Percentiles rank a stretch among this genome's conserved stretches.
Conservation (phyloP, 1,140 invertebrate species). For the Cryptotermes secundus region DNA sequence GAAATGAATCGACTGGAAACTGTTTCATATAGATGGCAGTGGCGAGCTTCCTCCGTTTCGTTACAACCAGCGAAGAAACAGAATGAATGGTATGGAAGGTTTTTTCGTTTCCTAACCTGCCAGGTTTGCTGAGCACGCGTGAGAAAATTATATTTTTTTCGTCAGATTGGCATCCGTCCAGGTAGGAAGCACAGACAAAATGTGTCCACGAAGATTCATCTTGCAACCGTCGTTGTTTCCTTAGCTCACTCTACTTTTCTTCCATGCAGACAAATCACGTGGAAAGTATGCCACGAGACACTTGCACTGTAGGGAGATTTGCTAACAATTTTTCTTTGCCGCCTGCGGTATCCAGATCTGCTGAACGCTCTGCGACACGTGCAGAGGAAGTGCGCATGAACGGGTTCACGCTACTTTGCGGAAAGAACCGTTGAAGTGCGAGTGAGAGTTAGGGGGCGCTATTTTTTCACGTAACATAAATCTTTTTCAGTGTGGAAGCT, state of each 20-base stretch:
- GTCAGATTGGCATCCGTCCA: background rate
- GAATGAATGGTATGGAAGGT: background rate
- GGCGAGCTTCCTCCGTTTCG: background rate
- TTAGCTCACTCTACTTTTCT: background rate
- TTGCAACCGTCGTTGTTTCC: background rate
- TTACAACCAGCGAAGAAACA: background rate
- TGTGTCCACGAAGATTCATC: background rate
- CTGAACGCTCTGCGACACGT: background rate
- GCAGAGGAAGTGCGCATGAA: background rate
- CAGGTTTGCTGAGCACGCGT: background rate
- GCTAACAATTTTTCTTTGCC: constrained; percentile 5
- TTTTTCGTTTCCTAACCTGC: background rate
- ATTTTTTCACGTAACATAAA: too few species aligned
- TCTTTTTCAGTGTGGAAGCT: too few species aligned
- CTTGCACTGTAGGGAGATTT: background rate
- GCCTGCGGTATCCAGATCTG: background rate
- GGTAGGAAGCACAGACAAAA: background rate
- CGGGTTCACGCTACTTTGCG: background rate
- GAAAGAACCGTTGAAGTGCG: background rate
- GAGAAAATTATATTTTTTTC: background rate
- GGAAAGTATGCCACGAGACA: background rate
- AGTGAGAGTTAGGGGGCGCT: background rate
- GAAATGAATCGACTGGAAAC: background rate
- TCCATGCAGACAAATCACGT: background rate
- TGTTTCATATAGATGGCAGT: constrained; percentile 2